Percentiles rank a stretch among this genome's conserved stretches.
Conservation (phyloP, 2,797 vertebrate species). For the Catostomus latipinnis region DNA sequence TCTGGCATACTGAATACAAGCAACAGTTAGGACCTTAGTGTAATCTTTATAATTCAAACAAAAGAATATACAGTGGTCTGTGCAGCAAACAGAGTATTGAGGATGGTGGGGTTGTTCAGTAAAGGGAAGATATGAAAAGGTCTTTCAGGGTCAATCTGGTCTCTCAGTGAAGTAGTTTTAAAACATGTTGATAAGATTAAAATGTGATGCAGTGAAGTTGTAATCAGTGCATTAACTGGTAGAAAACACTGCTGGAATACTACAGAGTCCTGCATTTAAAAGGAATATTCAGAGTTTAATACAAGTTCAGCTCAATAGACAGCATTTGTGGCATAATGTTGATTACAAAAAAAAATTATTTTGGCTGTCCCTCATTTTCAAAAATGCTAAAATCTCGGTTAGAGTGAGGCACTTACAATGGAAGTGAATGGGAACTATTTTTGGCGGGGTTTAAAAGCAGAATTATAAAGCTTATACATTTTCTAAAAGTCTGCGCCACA, state of each 20-base stretch:
- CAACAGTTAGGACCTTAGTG: not conserved
- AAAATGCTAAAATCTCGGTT: too few species aligned
- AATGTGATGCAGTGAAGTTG: constrained; percentile 32
- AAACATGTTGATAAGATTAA: constrained; percentile 3
- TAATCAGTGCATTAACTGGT: constrained; percentile 22
- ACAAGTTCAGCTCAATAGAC: too few species aligned
- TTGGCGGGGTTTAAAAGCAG: too few species aligned
- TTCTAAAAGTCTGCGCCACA: too few species aligned
- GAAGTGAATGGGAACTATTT: too few species aligned
- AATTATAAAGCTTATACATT: too few species aligned
- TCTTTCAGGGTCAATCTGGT: not conserved
- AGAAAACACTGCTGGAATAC: constrained; percentile 25
- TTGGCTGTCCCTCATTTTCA: too few species aligned
- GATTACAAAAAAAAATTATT: too few species aligned
- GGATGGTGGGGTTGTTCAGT: not conserved
- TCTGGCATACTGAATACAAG: not conserved
- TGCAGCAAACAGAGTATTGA: constrained; percentile 10
- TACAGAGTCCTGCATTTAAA: constrained; percentile 24
- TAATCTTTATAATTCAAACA: constrained; percentile 1
- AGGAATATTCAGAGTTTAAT: not conserved
- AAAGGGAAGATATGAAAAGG: not conserved
- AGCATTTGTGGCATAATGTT: too few species aligned
- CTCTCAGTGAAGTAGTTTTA: not conserved
- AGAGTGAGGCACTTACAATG: too few species aligned
- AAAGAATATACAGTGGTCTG: not conserved